These are phyloP conservation scores for Zenarchopterus dispar DNA, from an alignment of 2,797 vertebrate genomes.

Conservation along the genomic window DNA sequence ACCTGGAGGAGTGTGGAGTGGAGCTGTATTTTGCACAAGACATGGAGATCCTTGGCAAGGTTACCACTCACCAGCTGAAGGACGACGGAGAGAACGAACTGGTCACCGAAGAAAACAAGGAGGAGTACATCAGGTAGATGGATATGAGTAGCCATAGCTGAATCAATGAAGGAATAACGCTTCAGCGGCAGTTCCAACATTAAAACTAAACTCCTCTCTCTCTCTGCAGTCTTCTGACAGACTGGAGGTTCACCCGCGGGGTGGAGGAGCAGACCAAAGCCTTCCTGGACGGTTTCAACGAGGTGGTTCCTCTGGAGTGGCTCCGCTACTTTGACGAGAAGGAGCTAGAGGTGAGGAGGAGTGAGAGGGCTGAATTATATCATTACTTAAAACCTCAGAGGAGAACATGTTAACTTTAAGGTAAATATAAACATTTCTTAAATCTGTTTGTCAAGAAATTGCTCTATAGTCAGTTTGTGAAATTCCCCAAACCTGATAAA, in stretches of 20 bases:
- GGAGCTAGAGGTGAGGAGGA: slow-evolving; percentile 91
- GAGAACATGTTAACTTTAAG: too few species aligned
- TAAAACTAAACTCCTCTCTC: not conserved
- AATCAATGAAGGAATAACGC: not conserved
- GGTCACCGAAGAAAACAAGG: slow-evolving; percentile 96
- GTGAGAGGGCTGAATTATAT: too few species aligned
- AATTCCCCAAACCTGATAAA: too few species aligned
- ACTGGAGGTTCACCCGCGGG: slow-evolving; percentile 95
- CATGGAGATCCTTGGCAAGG: slow-evolving; percentile 98
- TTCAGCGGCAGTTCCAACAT: not conserved
- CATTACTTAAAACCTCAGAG: too few species aligned
- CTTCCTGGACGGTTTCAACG: slow-evolving; percentile 96
- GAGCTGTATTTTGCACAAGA: slow-evolving; percentile 98
- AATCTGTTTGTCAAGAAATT: too few species aligned
- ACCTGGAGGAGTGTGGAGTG: slow-evolving; percentile 92
- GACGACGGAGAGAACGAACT: slow-evolving; percentile 92
- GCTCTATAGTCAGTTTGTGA: too few species aligned
- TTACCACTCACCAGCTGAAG: slow-evolving; percentile 95
- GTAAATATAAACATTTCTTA: too few species aligned
- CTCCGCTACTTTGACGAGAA: slow-evolving; percentile 97
- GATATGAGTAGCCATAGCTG: not conserved
- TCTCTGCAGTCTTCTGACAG: slow-evolving; percentile 88
- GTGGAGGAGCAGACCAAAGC: slow-evolving; percentile 98
- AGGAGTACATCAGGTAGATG: slow-evolving; percentile 93
- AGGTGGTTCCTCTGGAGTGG: slow-evolving; percentile 97